phyloP scores from a whole-genome alignment of 2,113 vertebrate species.

The Telmatochromis brichardi region DNA sequence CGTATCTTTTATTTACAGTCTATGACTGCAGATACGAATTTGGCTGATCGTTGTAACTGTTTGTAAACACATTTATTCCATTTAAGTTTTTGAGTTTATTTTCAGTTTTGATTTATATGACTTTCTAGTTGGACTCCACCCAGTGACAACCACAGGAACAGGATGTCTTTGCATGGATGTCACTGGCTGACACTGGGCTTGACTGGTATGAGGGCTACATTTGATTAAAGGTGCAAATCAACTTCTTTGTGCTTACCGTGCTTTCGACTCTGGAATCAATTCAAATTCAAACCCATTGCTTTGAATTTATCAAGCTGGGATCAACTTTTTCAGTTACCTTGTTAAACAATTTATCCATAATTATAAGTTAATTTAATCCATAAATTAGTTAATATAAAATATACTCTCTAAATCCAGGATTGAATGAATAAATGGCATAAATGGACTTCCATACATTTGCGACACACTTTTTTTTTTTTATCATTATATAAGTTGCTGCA shows the following conservation, averaged over 20 bases:
- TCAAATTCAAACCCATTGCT: background rate
- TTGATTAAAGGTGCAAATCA: background rate
- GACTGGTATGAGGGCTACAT: background rate
- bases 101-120: background rate
- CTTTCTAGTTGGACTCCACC: background rate
- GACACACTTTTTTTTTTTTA: too few species aligned
- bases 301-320: background rate
- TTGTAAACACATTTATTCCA: background rate
- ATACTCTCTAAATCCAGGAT: background rate
- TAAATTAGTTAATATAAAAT: background rate
- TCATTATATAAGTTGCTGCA: background rate
- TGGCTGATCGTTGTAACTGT: rapidly evolving
- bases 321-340: background rate
- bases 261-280: background rate
- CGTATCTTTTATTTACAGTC: background rate
- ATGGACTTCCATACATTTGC: background rate
- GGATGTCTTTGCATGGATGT: background rate
- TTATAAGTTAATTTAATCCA: background rate
- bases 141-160: background rate
- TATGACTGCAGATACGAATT: rapidly evolving
- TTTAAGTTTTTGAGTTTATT: background rate
- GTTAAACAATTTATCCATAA: background rate
- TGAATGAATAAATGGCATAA: background rate
- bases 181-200: background rate
- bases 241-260: background rate